Evolutionary conservation across 2,113 vertebrate species (phyloP).

Genomic region (Aphyosemion australe): DNA sequence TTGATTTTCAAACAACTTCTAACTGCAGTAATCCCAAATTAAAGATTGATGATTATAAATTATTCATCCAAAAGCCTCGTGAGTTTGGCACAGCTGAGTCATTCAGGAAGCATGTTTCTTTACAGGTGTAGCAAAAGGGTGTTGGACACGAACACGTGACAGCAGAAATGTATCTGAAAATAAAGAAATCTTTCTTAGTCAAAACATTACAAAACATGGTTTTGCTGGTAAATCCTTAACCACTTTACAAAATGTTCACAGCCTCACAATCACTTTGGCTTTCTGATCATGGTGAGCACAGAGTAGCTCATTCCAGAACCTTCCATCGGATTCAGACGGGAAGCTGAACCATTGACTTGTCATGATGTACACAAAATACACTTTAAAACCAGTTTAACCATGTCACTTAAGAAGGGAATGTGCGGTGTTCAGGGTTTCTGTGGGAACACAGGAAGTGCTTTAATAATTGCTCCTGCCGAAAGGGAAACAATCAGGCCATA

Average conservation of each 20-base stretch:
- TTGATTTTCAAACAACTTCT: neutral
- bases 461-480: too few relatives aligned
- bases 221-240: conserved; percentile 13
- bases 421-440: too few relatives aligned
- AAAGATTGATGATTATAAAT: neutral
- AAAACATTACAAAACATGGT: conserved; percentile 24
- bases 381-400: too few relatives aligned
- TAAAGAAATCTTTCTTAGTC: conserved; percentile 19
- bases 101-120: neutral
- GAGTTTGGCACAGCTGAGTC: neutral
- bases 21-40: neutral
- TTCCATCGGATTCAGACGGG: neutral
- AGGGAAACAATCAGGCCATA: too few relatives aligned
- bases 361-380: too few relatives aligned
- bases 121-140: neutral
- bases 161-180: neutral
- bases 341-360: too few relatives aligned
- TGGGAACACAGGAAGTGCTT: too few relatives aligned
- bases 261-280: conserved; percentile 12
- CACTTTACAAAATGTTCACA: conserved; percentile 2
- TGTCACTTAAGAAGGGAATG: too few relatives aligned
- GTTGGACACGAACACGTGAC: neutral
- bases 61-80: neutral
- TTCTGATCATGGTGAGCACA: conserved; percentile 19
- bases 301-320: too few relatives aligned